Evolutionary conservation across 2,113 vertebrate genomes (phyloP).

Genomic region (Ciconia stormi): DNA sequence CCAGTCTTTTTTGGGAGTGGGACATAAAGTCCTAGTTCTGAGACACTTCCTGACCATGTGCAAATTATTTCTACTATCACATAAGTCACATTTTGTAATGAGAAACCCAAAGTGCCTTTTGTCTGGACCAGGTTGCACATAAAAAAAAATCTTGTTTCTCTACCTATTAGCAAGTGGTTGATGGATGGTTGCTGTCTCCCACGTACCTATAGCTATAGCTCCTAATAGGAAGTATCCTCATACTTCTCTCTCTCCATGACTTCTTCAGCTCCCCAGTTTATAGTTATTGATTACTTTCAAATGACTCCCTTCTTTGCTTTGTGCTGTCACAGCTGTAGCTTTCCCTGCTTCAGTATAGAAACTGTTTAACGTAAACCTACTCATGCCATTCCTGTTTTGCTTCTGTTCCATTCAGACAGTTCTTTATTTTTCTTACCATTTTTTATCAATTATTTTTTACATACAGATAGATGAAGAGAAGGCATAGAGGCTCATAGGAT

Average conservation of each 20-base stretch:
- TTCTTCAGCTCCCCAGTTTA: background rate
- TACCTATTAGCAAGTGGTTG: background rate
- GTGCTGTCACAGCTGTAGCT: background rate
- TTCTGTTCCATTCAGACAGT: background rate
- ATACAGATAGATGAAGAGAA: background rate
- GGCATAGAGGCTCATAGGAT: background rate
- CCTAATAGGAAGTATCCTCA: background rate
- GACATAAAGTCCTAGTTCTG: background rate
- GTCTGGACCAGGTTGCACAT: background rate
- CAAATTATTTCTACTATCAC: constrained; percentile 8
- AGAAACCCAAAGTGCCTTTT: background rate
- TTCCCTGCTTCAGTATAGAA: background rate
- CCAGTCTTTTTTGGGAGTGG: background rate
- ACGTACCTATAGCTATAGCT: background rate
- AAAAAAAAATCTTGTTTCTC: background rate
- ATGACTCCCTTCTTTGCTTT: background rate
- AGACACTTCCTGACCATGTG: background rate
- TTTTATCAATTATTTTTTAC: background rate
- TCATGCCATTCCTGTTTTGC: background rate
- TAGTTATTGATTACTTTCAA: background rate
- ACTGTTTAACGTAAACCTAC: background rate
- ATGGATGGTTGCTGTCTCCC: background rate
- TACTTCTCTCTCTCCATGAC: background rate
- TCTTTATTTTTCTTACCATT: background rate
- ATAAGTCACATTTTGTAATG: background rate